phyloP scores from a whole-genome alignment of 2,797 vertebrate species.

The Avahi laniger region DNA sequence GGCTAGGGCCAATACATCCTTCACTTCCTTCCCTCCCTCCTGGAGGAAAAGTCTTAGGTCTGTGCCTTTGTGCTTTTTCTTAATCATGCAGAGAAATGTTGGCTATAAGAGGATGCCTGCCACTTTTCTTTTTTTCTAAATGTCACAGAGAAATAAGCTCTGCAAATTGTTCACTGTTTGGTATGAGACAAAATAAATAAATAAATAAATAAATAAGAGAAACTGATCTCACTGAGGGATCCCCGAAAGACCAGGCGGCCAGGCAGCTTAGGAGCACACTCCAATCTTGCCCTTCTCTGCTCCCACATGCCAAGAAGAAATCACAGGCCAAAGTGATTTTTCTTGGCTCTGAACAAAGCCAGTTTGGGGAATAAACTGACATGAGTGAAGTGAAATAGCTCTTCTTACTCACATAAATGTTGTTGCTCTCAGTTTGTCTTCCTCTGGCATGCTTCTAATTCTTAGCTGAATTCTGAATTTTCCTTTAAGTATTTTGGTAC shows the following conservation, averaged over 20 bases:
- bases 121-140: neutral
- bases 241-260: too few relatives aligned
- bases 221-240: too few relatives aligned
- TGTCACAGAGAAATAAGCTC: neutral
- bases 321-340: neutral
- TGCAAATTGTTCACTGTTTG: neutral
- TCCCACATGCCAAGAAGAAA: neutral
- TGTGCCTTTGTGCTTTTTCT: neutral
- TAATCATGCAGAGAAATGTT: neutral
- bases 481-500: neutral
- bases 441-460: too few relatives aligned
- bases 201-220: too few relatives aligned
- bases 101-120: neutral
- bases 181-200: neutral
- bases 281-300: too few relatives aligned
- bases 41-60: neutral
- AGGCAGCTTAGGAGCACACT: too few relatives aligned
- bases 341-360: neutral
- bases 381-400: neutral
- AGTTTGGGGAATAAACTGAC: neutral
- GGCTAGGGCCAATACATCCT: neutral
- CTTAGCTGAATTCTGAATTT: neutral
- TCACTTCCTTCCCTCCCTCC: neutral
- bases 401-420: neutral
- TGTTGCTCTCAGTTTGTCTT: neutral